Percentiles rank a stretch among this genome's conserved stretches.
Conservation (phyloP, 2,888 invertebrate genomes). For the Leptopilina drosophilae region DNA sequence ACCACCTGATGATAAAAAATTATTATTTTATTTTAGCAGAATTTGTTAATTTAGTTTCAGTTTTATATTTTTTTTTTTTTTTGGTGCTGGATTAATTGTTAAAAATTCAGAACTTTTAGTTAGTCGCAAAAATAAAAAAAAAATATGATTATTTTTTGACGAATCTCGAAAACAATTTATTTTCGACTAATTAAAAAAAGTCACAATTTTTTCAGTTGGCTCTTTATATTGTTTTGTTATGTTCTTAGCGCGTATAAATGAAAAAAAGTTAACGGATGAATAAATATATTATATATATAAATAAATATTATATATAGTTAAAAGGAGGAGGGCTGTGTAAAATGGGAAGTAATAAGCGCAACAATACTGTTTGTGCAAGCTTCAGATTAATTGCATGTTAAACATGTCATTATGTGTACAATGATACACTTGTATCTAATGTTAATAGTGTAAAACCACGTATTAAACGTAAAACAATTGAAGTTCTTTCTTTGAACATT, state of each 20-base stretch:
- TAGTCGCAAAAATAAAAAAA: constrained; percentile 10
- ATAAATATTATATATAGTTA: constrained; percentile 45
- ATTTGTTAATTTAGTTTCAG: constrained; percentile 19
- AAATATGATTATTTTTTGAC: too few relatives aligned
- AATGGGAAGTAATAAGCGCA: constrained; percentile 65
- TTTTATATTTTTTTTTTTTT: constrained; percentile 18
- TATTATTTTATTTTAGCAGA: neutral
- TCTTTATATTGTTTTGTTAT: constrained; percentile 40
- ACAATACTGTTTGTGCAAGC: constrained; percentile 75
- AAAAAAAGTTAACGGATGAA: constrained; percentile 36
- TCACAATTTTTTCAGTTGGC: constrained; percentile 13
- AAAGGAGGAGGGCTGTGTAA: constrained; percentile 69
- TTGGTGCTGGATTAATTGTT: constrained; percentile 22
- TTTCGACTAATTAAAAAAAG: constrained; percentile 17
- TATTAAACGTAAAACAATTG: constrained; percentile 64
- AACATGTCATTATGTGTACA: constrained; percentile 76
- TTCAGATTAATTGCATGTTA: constrained; percentile 77
- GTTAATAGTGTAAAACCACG: constrained; percentile 72
- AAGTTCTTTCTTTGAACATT: constrained; percentile 73
- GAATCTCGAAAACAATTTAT: too few relatives aligned
- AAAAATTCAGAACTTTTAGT: too few relatives aligned
- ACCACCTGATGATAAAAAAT: neutral
- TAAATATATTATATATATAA: constrained; percentile 39
- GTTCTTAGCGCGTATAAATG: constrained; percentile 35
- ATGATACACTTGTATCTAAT: constrained; percentile 73